Evolutionary conservation across 2,113 vertebrate genomes (phyloP).

Genomic region (Siphamia tubifer): DNA sequence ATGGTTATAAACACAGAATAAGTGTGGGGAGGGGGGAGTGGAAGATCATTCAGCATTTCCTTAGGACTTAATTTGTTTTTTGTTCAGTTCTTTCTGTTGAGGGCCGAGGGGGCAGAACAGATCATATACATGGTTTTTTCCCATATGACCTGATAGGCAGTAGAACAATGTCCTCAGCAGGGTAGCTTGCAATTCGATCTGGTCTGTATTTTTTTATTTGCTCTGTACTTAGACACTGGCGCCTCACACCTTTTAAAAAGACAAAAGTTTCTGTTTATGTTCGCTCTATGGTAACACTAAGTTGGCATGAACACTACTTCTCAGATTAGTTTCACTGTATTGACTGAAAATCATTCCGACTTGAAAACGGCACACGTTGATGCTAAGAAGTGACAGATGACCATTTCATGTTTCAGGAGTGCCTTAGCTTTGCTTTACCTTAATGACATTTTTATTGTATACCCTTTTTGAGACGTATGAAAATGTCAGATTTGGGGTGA

Average conservation of each 20-base stretch:
- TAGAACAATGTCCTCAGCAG: constrained; percentile 40
- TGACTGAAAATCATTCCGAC: constrained; percentile 11
- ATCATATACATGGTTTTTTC: constrained; percentile 17
- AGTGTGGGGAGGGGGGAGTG: no score
- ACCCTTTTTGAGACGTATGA: background rate
- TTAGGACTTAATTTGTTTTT: no score
- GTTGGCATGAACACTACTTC: constrained; percentile 14
- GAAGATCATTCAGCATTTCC: background rate
- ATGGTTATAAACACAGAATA: background rate
- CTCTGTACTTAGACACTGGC: constrained; percentile 38
- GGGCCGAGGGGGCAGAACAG: background rate
- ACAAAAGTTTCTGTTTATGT: constrained; percentile 68
- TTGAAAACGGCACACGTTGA: constrained; percentile 22
- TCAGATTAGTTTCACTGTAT: constrained; percentile 47
- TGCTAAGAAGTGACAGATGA: constrained; percentile 26
- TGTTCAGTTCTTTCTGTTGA: background rate
- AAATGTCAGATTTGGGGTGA: background rate
- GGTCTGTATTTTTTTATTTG: constrained; percentile 41
- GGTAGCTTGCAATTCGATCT: constrained; percentile 39
- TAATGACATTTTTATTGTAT: background rate
- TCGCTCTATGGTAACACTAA: constrained; percentile 44
- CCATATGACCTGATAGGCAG: constrained; percentile 24
- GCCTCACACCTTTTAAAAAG: constrained; percentile 44
- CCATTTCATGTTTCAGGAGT: constrained; percentile 8
- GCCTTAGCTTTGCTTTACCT: background rate